Base-by-base conservation (phyloP, 2,113 vertebrate genomes). In the Ranitomeya variabilis region DNA sequence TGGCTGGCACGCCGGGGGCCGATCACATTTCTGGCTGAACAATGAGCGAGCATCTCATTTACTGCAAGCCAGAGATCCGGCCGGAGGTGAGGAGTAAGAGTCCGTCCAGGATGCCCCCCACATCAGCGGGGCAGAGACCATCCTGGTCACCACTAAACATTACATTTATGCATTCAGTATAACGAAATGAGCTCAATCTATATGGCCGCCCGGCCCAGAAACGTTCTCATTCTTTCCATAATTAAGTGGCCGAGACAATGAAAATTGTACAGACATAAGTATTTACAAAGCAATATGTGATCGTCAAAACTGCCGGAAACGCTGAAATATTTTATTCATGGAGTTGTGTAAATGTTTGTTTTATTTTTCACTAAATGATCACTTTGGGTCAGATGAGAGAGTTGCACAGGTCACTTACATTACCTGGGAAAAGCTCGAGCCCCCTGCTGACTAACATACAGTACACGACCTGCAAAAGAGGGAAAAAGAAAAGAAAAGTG, bases 11-110 rank as follows among this genome's bases (percentile, higher is more conserved):
- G 62, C 15, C 55, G 18, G 37, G 55, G 23, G 9, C 19, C 23
- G 60, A 81, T 87, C 86, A 21, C 12, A 12, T 87, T 80, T 55
- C 86, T 45, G n/a, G 52, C 64, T 71, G 78, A 57, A 59, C 78
- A 81, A 69, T 83, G 81, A 83, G n/a, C 21, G 76, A 37, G 57
- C 62, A 80, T 55, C 37, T 71, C 52, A 69, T 66, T 79, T 80
- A 54, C 60, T 80, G 59, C 19, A 13, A 8, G 55, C 7, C 12
- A 13, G 16, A n/a, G 66, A 54, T 52, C 51, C 8, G 52, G 13
- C 37, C 23, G 57, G 3, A 7, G 21, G 77, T 80, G 37, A 45
- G 3, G 37, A 45, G 37, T 45, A 45, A 45, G 37, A 45, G 37
- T 45, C 37, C 37, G 37, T 45, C 37, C 2, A 2, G 37, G 37